Evolutionary conservation across 30 jellyfish, hydroid and myxozoan species (phyloP).

Genomic region (Chironex yamaguchii): DNA sequence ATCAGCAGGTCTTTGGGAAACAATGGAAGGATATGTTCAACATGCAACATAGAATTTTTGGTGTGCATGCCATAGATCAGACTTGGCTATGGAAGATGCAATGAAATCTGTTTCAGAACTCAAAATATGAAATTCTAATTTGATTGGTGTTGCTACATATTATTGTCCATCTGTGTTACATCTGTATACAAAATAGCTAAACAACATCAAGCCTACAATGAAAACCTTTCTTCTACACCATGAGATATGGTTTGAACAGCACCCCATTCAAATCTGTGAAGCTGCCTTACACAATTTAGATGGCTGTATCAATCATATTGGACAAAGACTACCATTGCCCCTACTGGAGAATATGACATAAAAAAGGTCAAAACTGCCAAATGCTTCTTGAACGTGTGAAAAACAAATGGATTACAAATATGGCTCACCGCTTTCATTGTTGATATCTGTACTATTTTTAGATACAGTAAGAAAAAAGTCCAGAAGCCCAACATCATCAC

Average conservation of each 20-base stretch:
- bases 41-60: slow-evolving; percentile 14
- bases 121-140: background rate
- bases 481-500: slow-evolving; percentile 31
- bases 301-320: slow-evolving; percentile 14
- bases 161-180: slow-evolving; percentile 12
- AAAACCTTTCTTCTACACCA: slow-evolving; percentile 1
- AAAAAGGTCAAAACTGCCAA: background rate
- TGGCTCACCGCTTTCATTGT: slow-evolving; percentile 41
- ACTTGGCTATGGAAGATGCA: slow-evolving; percentile 9
- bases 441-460: slow-evolving; percentile 38
- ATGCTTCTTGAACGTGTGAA: slow-evolving; percentile 6
- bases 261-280: slow-evolving; percentile 20
- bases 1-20: slow-evolving; percentile 1
- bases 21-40: background rate
- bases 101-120: slow-evolving; percentile 19
- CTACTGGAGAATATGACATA: slow-evolving; percentile 36
- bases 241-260: background rate
- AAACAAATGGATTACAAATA: slow-evolving; percentile 10
- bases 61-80: slow-evolving; percentile 32
- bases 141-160: slow-evolving; percentile 6
- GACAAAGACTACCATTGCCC: no score
- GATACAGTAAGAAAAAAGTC: slow-evolving; percentile 31
- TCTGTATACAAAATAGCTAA: slow-evolving; percentile 17
- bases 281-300: slow-evolving; percentile 28
- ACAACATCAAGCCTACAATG: slow-evolving; percentile 2